phyloP scores from a whole-genome alignment of 1,140 invertebrate genomes.

The Leptinotarsa lineolata region DNA sequence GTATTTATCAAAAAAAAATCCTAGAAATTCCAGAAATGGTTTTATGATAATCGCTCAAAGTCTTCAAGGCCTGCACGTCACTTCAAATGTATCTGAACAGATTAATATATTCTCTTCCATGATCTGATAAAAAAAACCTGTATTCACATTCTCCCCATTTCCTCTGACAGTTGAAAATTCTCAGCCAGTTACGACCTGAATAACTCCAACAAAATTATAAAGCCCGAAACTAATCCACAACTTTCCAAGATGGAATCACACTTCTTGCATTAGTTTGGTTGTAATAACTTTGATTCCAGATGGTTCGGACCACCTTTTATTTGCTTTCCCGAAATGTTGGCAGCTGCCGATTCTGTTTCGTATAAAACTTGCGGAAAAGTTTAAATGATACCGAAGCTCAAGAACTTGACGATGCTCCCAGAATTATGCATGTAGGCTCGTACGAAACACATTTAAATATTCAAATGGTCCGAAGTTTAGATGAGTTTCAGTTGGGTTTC shows the following conservation, averaged over 20 bases:
- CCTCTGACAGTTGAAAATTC: background rate
- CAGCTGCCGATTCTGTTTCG: conserved; percentile 24
- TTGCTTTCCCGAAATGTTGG: conserved; percentile 2
- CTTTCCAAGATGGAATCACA: conserved; percentile 16
- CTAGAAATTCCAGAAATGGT: too few species aligned
- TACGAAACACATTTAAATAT: background rate
- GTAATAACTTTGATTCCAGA: conserved; percentile 22
- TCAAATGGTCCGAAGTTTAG: background rate
- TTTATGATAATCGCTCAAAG: too few species aligned
- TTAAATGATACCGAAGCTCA: conserved; percentile 13
- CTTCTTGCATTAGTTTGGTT: conserved; percentile 5
- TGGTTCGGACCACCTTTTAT: conserved; percentile 14
- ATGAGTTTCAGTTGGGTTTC: background rate
- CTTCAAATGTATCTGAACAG: too few species aligned
- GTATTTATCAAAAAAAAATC: too few species aligned
- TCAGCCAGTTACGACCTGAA: background rate
- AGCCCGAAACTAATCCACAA: conserved; percentile 1
- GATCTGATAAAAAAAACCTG: too few species aligned
- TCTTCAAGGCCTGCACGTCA: too few species aligned
- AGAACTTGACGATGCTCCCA: conserved; percentile 4
- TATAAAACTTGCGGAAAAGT: conserved; percentile 22
- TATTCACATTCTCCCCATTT: too few species aligned
- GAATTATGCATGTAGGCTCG: conserved; percentile 18
- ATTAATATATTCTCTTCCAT: too few species aligned
- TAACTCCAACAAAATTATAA: background rate